phyloP scores from a whole-genome alignment of 2,113 vertebrate genomes.

The Aleadryas rufinucha region DNA sequence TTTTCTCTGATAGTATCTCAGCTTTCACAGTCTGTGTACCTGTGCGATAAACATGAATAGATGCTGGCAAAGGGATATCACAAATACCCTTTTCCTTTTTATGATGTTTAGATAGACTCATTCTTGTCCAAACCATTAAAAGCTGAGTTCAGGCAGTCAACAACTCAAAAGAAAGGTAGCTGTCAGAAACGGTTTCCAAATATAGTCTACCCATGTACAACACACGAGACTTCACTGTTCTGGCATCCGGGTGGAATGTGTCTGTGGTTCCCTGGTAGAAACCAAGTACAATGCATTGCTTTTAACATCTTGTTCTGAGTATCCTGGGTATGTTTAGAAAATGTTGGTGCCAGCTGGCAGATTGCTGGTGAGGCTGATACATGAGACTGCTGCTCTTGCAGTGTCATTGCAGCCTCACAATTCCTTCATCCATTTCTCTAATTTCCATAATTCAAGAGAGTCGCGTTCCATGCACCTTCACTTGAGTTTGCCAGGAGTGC shows the following conservation, averaged over 20 bases:
- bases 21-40: neutral
- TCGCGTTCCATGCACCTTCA: neutral
- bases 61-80: neutral
- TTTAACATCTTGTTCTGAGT: constrained; percentile 38
- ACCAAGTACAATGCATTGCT: neutral
- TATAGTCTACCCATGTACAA: neutral
- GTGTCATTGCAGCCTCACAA: neutral
- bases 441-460: neutral
- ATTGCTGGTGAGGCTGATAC: neutral
- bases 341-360: constrained; percentile 38
- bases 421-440: neutral
- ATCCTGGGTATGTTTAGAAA: constrained; percentile 40
- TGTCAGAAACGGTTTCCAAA: neutral
- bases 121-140: neutral
- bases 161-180: neutral
- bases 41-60: neutral
- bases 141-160: neutral
- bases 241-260: constrained; percentile 31
- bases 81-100: neutral
- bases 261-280: constrained; percentile 8
- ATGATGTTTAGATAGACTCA: neutral
- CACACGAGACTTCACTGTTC: neutral
- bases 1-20: neutral
- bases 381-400: neutral
- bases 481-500: neutral